A percentile compares a stretch with the other conserved stretches of the same genome.
These are phyloP conservation scores for Cryptus viduatorius DNA, from an alignment of 2,888 invertebrate genomes.

Conservation along the genomic window DNA sequence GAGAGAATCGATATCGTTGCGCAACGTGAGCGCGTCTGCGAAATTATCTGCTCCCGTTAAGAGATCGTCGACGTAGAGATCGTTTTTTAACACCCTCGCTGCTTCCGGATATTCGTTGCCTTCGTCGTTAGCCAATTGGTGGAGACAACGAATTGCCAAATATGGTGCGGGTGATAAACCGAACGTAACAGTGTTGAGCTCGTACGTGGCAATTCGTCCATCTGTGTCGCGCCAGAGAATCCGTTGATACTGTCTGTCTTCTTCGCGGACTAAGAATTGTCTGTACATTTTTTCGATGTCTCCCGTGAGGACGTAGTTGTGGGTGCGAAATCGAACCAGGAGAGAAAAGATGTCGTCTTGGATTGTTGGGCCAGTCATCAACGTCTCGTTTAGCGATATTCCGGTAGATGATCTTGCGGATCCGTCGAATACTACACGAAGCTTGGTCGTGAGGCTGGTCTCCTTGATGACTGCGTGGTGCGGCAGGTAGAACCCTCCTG, in stretches of 20 bases:
- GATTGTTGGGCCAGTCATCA: slow-evolving; percentile 71
- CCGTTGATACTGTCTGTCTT: slow-evolving; percentile 47
- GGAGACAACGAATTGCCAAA: slow-evolving; percentile 51
- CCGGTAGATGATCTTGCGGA: slow-evolving; percentile 66
- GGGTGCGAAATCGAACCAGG: slow-evolving; percentile 67
- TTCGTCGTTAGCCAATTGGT: slow-evolving; percentile 59
- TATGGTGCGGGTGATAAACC: slow-evolving; percentile 57
- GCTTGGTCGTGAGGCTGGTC: slow-evolving; percentile 67
- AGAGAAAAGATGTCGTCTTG: slow-evolving; percentile 71
- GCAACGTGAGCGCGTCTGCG: slow-evolving; percentile 27
- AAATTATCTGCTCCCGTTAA: slow-evolving; percentile 47
- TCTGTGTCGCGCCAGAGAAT: slow-evolving; percentile 62
- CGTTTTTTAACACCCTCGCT: slow-evolving; percentile 33
- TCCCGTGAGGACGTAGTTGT: slow-evolving; percentile 68
- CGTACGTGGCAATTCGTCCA: slow-evolving; percentile 28
- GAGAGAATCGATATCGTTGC: slow-evolving; percentile 32
- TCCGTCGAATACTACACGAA: slow-evolving; percentile 73
- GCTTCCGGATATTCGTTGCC: not conserved
- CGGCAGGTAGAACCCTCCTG: slow-evolving; percentile 63
- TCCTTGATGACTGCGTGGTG: slow-evolving; percentile 69
- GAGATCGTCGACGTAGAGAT: slow-evolving; percentile 56
- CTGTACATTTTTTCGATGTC: slow-evolving; percentile 74
- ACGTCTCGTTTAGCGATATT: slow-evolving; percentile 64
- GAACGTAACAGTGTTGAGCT: not conserved
- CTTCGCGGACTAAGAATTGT: slow-evolving; percentile 63